Evolutionary conservation across 2,888 invertebrate species (phyloP).

Genomic region (Anorthoa munda): DNA sequence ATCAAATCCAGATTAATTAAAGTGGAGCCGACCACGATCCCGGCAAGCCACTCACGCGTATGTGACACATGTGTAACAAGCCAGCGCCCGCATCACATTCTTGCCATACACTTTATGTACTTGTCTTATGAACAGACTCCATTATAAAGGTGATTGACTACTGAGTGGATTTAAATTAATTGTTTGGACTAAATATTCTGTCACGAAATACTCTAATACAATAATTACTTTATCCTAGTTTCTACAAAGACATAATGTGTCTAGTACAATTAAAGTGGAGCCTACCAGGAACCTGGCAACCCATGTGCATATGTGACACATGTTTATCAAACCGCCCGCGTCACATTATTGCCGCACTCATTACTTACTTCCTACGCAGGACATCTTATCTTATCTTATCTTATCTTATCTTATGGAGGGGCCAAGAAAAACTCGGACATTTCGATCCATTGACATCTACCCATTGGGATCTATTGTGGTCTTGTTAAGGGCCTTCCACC

Average conservation of each 20-base stretch:
- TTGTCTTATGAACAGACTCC: conserved; percentile 35
- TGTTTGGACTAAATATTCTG: neutral
- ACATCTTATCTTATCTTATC: no score
- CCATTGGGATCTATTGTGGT: no score
- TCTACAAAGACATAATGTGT: neutral
- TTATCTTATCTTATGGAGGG: no score
- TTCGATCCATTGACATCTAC: no score
- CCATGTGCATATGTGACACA: no score
- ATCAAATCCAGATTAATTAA: conserved; percentile 91
- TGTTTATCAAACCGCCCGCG: conserved; percentile 29
- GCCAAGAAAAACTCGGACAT: no score
- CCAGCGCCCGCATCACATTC: conserved; percentile 56
- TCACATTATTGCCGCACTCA: conserved; percentile 48
- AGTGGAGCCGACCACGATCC: conserved; percentile 83
- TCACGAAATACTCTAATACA: neutral
- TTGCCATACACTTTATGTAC: conserved; percentile 44
- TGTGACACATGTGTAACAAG: conserved; percentile 74
- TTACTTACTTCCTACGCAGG: conserved; percentile 42
- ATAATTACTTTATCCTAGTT: neutral
- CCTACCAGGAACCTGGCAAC: neutral
- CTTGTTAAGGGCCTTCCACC: no score
- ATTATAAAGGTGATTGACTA: conserved; percentile 24
- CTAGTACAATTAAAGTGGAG: neutral
- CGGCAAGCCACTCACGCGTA: conserved; percentile 80
- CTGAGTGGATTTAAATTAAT: neutral